Evolutionary conservation across 2,113 vertebrate genomes (phyloP).

Genomic region (Nibea coibor): DNA sequence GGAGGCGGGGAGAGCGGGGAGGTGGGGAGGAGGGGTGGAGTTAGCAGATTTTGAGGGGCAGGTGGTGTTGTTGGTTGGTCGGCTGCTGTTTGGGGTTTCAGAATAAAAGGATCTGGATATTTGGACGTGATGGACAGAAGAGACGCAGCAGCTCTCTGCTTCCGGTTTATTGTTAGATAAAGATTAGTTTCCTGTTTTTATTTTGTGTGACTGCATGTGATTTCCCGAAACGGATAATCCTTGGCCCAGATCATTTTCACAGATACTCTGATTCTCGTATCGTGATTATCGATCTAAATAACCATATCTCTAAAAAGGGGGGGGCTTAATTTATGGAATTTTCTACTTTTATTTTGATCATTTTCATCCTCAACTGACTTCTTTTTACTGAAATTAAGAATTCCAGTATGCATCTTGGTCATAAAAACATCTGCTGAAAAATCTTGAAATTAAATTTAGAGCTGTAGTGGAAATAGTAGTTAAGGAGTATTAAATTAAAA

Average conservation of each 20-base stretch:
- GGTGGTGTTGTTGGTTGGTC: slow-evolving; percentile 43
- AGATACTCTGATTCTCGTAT: not conserved
- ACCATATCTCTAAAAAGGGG: too few species aligned
- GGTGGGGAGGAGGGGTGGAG: slow-evolving; percentile 39
- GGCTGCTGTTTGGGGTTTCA: slow-evolving; percentile 23
- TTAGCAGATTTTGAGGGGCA: slow-evolving; percentile 45
- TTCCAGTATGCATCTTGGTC: too few species aligned
- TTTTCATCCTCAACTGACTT: too few species aligned
- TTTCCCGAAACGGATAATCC: not conserved
- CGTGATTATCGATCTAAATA: too few species aligned
- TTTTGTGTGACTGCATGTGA: not conserved
- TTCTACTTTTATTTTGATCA: not conserved
- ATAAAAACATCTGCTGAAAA: too few species aligned
- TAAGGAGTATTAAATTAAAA: too few species aligned
- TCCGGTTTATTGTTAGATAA: not conserved
- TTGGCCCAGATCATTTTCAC: not conserved
- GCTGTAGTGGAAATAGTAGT: too few species aligned
- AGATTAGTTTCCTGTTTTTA: not conserved
- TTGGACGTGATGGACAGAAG: not conserved
- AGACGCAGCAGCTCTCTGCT: slow-evolving; percentile 1
- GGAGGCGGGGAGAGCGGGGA: not conserved
- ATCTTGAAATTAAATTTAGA: too few species aligned
- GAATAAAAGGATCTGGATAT: slow-evolving; percentile 51
- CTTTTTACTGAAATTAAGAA: too few species aligned
- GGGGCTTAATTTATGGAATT: not conserved